These are phyloP conservation scores for Lasioglossum oenotherae DNA, from an alignment of 2,888 invertebrate genomes.

Conservation along the genomic window DNA sequence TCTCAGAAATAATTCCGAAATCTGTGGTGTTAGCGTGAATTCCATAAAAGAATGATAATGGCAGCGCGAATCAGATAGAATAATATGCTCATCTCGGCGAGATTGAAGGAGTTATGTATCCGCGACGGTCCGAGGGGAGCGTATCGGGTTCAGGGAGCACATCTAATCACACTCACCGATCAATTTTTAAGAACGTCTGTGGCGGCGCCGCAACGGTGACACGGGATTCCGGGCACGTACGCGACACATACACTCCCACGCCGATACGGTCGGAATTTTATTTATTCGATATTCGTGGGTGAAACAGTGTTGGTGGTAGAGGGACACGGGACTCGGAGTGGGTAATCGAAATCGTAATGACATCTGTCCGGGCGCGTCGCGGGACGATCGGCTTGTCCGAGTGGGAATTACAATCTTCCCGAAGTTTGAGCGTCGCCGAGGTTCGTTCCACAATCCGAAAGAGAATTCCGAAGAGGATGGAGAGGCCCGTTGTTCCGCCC, in stretches of 20 bases:
- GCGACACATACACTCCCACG: conserved; percentile 1
- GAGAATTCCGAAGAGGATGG: conserved; percentile 5
- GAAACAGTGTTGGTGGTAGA: not conserved
- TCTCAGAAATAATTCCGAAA: not conserved
- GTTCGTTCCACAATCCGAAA: not conserved
- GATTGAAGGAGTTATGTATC: not conserved
- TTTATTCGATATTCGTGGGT: conserved; percentile 34
- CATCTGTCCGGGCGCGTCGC: not conserved
- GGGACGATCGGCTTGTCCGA: conserved; percentile 7
- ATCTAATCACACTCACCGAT: conserved; percentile 39
- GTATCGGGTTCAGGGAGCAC: not conserved
- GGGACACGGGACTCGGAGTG: not conserved
- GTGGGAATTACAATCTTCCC: not conserved
- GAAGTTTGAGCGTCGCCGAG: conserved; percentile 9
- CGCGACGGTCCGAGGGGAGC: not conserved
- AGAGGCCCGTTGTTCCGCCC: not conserved
- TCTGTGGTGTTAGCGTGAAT: not conserved
- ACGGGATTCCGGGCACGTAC: conserved; percentile 36
- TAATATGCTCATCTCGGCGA: not conserved
- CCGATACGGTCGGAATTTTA: conserved; percentile 13
- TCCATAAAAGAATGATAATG: not conserved
- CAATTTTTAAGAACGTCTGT: conserved; percentile 45
- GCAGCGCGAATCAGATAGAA: not conserved
- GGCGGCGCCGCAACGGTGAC: not conserved
- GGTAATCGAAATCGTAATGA: conserved; percentile 44